These are phyloP conservation scores for Tanytarsus gracilentus DNA, from an alignment of 2,888 invertebrate species.

Conservation along the genomic window DNA sequence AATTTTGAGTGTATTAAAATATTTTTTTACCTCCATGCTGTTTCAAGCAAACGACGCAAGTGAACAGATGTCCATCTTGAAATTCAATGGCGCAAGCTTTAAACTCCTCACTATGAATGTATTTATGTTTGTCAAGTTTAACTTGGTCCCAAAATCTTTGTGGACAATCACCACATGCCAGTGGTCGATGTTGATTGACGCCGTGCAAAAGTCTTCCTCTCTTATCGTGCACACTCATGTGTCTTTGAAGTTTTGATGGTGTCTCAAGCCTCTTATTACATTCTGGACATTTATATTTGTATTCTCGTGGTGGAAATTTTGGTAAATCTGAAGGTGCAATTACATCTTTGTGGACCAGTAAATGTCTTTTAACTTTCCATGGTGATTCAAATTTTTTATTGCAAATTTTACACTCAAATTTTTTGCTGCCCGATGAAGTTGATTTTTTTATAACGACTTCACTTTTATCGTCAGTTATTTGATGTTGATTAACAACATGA, in stretches of 20 bases:
- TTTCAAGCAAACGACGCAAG: constrained; percentile 1
- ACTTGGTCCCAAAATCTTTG: constrained; percentile 7
- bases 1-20: too few species aligned
- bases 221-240: not conserved
- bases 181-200: constrained; percentile 6
- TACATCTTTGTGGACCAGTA: not conserved
- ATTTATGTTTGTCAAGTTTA: not conserved
- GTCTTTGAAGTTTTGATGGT: constrained; percentile 14
- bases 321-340: not conserved
- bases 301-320: not conserved
- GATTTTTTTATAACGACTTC: not conserved
- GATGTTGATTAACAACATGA: not conserved
- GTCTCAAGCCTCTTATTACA: constrained; percentile 12
- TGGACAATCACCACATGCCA: constrained; percentile 10
- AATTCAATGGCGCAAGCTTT: not conserved
- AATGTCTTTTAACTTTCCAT: not conserved
- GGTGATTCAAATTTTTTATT: not conserved
- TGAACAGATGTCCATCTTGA: not conserved
- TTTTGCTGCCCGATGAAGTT: not conserved
- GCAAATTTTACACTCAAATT: constrained; percentile 3
- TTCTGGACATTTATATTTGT: constrained; percentile 6
- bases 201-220: not conserved
- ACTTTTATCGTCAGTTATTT: not conserved
- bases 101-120: not conserved
- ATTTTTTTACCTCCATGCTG: too few species aligned